phyloP scores from a whole-genome alignment of 2,888 invertebrate species.

The Creontiades dilutus region DNA sequence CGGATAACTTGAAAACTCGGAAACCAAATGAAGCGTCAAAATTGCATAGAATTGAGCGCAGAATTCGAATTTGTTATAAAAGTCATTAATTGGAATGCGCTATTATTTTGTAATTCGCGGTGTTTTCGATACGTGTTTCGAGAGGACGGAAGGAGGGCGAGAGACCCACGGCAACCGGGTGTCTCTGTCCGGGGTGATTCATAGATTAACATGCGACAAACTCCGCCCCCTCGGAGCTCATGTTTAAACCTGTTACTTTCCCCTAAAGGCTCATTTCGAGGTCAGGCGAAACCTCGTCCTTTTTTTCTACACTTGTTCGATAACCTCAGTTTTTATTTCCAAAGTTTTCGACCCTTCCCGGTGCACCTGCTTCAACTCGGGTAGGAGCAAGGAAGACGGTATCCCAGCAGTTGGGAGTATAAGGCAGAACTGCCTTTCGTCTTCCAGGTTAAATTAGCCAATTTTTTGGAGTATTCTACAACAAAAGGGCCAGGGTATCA shows the following conservation, averaged over 20 bases:
- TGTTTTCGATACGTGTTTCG: background rate
- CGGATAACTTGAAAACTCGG: too few species aligned
- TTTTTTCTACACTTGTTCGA: slow-evolving; percentile 7
- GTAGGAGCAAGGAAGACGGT: background rate
- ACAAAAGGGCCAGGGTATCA: too few species aligned
- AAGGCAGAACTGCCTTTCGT: too few species aligned
- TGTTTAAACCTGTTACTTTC: slow-evolving; percentile 42
- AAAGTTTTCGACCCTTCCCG: background rate
- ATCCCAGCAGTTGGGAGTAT: background rate
- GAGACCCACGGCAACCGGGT: background rate
- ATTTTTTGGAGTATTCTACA: too few species aligned
- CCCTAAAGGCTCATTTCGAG: slow-evolving; percentile 38
- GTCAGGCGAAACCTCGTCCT: slow-evolving; percentile 11
- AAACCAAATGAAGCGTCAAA: too few species aligned
- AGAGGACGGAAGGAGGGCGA: background rate
- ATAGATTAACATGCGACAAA: slow-evolving; percentile 43
- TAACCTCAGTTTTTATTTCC: slow-evolving; percentile 30
- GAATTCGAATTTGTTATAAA: too few species aligned
- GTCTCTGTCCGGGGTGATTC: slow-evolving; percentile 22
- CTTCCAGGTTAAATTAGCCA: too few species aligned
- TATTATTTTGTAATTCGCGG: too few species aligned
- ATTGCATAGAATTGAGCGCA: too few species aligned
- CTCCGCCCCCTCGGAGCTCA: slow-evolving; percentile 34
- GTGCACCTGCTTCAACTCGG: slow-evolving; percentile 12
- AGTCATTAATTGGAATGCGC: too few species aligned